Evolutionary conservation across 2,797 vertebrate species (phyloP), one percentile per base, ranked within the genome.

Genomic region (Margarornis squamiger): DNA sequence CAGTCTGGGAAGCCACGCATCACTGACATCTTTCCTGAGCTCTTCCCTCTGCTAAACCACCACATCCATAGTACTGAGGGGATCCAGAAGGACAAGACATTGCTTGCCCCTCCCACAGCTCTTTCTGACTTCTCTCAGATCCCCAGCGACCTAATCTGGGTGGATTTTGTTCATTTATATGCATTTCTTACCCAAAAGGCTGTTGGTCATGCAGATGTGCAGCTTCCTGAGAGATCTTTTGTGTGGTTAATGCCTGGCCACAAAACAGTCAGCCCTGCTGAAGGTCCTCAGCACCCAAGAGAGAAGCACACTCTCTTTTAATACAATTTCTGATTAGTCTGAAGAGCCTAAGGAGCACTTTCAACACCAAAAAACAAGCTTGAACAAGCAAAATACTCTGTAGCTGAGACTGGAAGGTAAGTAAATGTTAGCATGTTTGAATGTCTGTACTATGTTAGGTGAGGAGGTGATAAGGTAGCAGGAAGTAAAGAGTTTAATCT

Each of bases 401-500:
- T 20, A 88, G 92, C 68, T 92, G 81, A 87, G 76, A 83, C 36
- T 57, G 66, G 65, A 81, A 77, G 49, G 41, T 63, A 76, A 57
- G 59, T 39, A 62, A 55, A 41, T 14, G 66, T 17, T 43, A 74
- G n/a, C 21, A 55, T 6, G 41, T 77, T 24, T n/a, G 61, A 79
- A 82, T 86, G 52, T 74, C 52, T 73, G 45, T 55, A 46, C 84
- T 79, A 12, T 61, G 67, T 73, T 86, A 91, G 75, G 86, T 68
- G 74, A 93, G 68, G 74, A 95, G 81, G 77, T 78, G 92, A 62
- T 75, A 66, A 86, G 57, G 84, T 11, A 79, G 17, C 70, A 93
- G 92, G 96, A 97, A 96, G 77, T 68, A 59, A 86, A 91, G 67
- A 45, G 19, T 62, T 89, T 84, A 78, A 96, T 96, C 93, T 84